Evolutionary conservation across 1,140 invertebrate genomes (phyloP), one percentile per base, ranked within the genome.

Genomic region (Megalopta genalis): DNA sequence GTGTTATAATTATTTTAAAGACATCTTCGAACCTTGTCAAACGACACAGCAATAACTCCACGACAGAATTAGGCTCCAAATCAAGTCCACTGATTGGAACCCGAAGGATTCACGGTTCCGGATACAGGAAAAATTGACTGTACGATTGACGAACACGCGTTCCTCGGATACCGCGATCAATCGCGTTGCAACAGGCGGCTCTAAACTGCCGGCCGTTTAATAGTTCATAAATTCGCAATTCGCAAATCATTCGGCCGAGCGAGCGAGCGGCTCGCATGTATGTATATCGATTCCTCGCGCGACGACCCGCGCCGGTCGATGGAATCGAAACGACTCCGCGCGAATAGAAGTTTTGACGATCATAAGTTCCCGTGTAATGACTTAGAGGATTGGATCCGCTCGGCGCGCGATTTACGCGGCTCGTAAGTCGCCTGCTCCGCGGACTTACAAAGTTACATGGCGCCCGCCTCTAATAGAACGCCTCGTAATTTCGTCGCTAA

Each of bases 401-500:
- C 42, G 46, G 37, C 46, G 18, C 57, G 77, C 67, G 67, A 80
- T 80, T 80, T 80, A 74, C 77, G 39, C 49, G 70, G 57, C 77
- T 80, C 77, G 77, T 80, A 80, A 78, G 68, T 78, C 76, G 69
- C 59, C 57, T 8, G 57, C 37, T 39, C 23, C 39, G 23, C 49
- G 39, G 37, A 39, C 66, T 79, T 79, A 73, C 77, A 79, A 79
- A 73, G 77, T 73, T 71, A 39, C 77, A 59, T 10, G 70, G 70
- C 46, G 16, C 63, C 60, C 60, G 4, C 69, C 46, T 57, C n/a
- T 67, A 32, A 66, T 75, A 75, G 32, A 75, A 54, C 69, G 46
- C 46, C 77, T 79, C 77, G 69, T 79, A 79, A 79, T 79, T 79
- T 73, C 62, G 69, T 63, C 69, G 77, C 77, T 79, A 79, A 79